A percentile compares a stretch with the other conserved stretches of the same genome.
These are phyloP conservation scores for Hormaphis cornu DNA, from an alignment of 1,140 invertebrate species.

Conservation along the genomic window DNA sequence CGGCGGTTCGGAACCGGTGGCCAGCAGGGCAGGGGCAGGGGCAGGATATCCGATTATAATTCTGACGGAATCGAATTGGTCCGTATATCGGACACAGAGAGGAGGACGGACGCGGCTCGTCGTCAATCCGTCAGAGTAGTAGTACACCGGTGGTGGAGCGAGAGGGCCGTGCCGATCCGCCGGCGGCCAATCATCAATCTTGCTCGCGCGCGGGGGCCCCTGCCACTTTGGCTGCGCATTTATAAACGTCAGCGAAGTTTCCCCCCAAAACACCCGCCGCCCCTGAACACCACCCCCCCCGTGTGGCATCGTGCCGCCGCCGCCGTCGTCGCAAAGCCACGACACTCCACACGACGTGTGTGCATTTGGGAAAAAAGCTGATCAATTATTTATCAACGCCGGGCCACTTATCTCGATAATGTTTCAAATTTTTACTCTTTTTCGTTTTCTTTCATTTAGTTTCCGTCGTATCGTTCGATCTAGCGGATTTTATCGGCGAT, in stretches of 20 bases:
- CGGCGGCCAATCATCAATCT: conserved; percentile 24
- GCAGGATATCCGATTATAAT: neutral
- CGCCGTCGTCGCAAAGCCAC: neutral
- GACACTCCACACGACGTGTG: neutral
- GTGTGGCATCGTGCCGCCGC: neutral
- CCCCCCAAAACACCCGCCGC: neutral
- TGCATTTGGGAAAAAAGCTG: no score
- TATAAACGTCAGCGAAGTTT: conserved; percentile 26
- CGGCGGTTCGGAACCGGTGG: neutral
- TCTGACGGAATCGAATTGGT: conserved; percentile 7
- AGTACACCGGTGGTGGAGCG: no score
- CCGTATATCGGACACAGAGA: neutral
- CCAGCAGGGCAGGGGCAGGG: neutral
- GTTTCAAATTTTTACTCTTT: no score
- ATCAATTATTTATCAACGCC: no score
- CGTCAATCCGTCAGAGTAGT: conserved; percentile 21
- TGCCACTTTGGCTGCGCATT: neutral
- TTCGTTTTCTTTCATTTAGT: no score
- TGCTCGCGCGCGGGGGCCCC: neutral
- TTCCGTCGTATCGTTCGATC: no score
- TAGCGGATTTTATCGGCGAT: no score
- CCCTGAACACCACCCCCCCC: neutral
- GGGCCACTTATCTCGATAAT: no score
- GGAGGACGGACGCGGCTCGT: no score
- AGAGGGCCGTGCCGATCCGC: neutral